These are phyloP conservation scores for Colossoma macropomum DNA, from an alignment of 2,113 vertebrate species.

Conservation along the genomic window DNA sequence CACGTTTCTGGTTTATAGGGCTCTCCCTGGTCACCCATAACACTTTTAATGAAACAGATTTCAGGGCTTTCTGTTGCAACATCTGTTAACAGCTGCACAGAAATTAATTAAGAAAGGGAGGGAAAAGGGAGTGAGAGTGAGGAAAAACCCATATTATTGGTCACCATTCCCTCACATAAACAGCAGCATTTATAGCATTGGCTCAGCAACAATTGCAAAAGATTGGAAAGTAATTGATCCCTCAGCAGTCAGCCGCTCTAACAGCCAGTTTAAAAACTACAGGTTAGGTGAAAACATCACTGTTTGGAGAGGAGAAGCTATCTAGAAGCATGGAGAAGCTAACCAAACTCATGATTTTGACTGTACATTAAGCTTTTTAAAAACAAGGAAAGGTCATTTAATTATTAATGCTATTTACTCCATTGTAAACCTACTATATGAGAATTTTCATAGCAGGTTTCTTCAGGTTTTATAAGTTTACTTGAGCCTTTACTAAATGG, in stretches of 20 bases:
- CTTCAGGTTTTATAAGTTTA: too few species aligned
- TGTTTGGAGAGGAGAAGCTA: background rate
- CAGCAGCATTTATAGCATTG: constrained; percentile 56
- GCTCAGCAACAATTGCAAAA: constrained; percentile 62
- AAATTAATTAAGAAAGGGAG: constrained; percentile 64
- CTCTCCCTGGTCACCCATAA: constrained; percentile 56
- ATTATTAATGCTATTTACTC: too few species aligned
- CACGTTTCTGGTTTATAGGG: constrained; percentile 61
- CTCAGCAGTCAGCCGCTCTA: constrained; percentile 55
- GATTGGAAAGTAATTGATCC: constrained; percentile 70
- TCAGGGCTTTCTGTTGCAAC: constrained; percentile 54
- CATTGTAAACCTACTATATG: too few species aligned
- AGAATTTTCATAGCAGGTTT: too few species aligned
- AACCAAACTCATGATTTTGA: background rate
- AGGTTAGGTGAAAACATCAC: constrained; percentile 20
- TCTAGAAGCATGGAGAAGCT: background rate
- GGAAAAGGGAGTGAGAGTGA: constrained; percentile 5
- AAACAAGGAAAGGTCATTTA: too few species aligned
- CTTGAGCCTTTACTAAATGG: too few species aligned
- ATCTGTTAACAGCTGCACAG: constrained; percentile 67
- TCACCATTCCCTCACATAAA: constrained; percentile 40
- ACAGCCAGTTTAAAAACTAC: background rate
- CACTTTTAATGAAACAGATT: constrained; percentile 65
- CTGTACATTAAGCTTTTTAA: too few species aligned
- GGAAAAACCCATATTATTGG: constrained; percentile 38